Evolutionary conservation across 1,140 invertebrate species (phyloP), one percentile per base, ranked within the genome.

Genomic region (Leguminivora glycinivorella): DNA sequence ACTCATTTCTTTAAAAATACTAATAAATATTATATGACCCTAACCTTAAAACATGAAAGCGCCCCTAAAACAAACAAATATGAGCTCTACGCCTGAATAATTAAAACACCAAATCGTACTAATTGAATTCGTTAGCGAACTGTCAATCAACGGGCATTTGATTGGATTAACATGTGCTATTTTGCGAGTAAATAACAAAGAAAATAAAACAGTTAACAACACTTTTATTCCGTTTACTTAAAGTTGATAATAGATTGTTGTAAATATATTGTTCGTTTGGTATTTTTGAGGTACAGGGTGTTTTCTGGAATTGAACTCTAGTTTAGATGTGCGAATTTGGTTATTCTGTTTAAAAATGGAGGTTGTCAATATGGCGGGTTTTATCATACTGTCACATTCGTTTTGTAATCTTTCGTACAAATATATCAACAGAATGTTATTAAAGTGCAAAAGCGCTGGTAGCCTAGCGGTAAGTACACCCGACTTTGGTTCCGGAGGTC

Each of bases 61-160:
- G 19, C 47, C 47, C 47, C 19, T 22, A 22, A 52, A 3, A 9
- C 19, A 52, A 52, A 52, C 47, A 52, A 52, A 52, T 52, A 52
- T 52, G 47, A 52, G 4, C 47, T 19, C 47, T 52, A 52, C 47
- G 1, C 7, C 2, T 52, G 19, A 52, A 52, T 52, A 52, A 52
- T 52, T 52, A 52, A 52, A 52, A 22, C 47, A 52, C 47, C 7
- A 22, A 52, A 22, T 52, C n/a, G n/a, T 52, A 19, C 47, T 52
- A 52, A 52, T 52, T 52, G 17, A 52, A 52, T 52, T 52, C 47
- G 47, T 52, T 52, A 22, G 47, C 7, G 19, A 52, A 22, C 47
- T 52, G 47, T 52, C 47, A 52, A 52, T 52, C 47, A 19, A 22
- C 6, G 47, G 47, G 19, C 47, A n/a, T 43, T 43, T 43, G 40